phyloP scores from a whole-genome alignment of 2,888 invertebrate genomes.

The Leptopterna dolabrata region DNA sequence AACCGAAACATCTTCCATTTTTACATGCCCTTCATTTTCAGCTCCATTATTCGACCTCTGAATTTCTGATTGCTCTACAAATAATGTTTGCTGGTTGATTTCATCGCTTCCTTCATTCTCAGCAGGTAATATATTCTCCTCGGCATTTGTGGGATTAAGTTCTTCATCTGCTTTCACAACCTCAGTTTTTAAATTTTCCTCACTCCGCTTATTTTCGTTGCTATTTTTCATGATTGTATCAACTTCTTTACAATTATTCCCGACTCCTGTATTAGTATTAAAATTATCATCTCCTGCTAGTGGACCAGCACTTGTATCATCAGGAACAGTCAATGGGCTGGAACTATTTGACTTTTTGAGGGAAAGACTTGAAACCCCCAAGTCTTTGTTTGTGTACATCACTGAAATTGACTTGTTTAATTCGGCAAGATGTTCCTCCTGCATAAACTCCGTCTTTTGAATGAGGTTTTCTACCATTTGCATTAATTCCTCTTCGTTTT shows the following conservation, averaged over 20 bases:
- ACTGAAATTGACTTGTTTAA: neutral
- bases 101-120: neutral
- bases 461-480: constrained; percentile 18
- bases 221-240: neutral
- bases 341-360: neutral
- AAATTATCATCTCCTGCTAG: too few relatives aligned
- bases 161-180: neutral
- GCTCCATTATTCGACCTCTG: neutral
- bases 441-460: constrained; percentile 25
- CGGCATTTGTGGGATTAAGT: neutral
- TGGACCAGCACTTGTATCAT: neutral
- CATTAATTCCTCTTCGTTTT: constrained; percentile 28
- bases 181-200: neutral
- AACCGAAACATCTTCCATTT: neutral
- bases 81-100: neutral
- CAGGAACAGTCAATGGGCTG: neutral
- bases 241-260: neutral
- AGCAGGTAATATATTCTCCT: neutral
- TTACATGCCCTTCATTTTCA: neutral
- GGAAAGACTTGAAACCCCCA: neutral
- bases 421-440: neutral
- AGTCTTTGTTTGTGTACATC: constrained; percentile 6
- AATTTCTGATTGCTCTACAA: neutral
- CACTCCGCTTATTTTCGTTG: neutral
- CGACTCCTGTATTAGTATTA: too few relatives aligned